Evolutionary conservation across 2,113 vertebrate genomes (phyloP), one percentile per base, ranked within the genome.

Genomic region (Acanthochromis polyacanthus): DNA sequence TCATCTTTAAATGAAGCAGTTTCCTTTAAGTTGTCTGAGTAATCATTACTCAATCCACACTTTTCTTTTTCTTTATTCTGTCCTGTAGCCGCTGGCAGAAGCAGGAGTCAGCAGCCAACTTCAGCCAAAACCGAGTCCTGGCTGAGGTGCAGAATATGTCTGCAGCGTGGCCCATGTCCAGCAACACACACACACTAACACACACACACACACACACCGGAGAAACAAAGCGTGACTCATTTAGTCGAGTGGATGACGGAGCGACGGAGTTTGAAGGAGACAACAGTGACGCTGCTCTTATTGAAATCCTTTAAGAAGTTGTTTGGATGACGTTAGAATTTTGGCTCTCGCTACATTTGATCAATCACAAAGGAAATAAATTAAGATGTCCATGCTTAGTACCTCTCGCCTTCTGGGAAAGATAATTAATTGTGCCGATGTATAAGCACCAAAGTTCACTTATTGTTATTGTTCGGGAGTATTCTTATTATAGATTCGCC

Each of bases 161-260:
- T 84, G 84, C 89, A 84, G 69, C 23, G 5, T 87, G 89, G 86
- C 77, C 71, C 67, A 8, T 32, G 67, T 87, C 87, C 87, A 91
- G 68, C 65, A 40, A 56, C 38, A 67, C 65, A 65, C 56, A 57
- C 65, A 70, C 56, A 78, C 72, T 57, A 53, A 40, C 38, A 12
- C 38, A 40, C 38, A 40, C 38, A 40, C 40, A 43, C 66, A 63
- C 67, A 67, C 28, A 43, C 62, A 40, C 72, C 46, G 16, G 15
- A 65, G 46, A 79, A 70, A 77, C 14, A 2, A 48, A 67, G 55
- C 40, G 19, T 78, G 79, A 64, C 76, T 62, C 25, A 22, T 62
- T 48, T 52, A 53, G 70, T 81, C 14, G 12, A 43, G 38, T 10
- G 38, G 12, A 43, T 43, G 77, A 74, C 10, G 5, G 57, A 70